Evolutionary conservation across 2,797 vertebrate species (phyloP), one percentile per base, ranked within the genome.

Genomic region (Coregonus suidteri): DNA sequence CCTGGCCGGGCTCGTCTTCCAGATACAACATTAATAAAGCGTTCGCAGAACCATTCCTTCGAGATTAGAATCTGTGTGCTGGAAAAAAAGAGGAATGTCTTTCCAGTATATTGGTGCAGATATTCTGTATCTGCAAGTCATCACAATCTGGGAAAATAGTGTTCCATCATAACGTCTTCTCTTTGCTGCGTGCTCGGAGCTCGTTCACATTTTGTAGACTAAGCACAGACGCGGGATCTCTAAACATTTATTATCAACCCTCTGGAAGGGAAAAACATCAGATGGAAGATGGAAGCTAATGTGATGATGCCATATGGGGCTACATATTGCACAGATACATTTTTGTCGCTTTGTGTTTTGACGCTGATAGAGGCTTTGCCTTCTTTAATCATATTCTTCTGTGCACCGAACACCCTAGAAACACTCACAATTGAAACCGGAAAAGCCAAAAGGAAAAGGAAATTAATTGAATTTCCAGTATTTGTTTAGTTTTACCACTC

Each of bases 41-140:
- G 70, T 87, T 81, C 51, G 51, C 79, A 66, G 15, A n/a, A 62
- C 72, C 67, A 76, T 83, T 62, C 47, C 79, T 76, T 62, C 62
- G 18, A 83, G 83, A 88, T 83, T 76, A 62, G 72, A 47, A 88
- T 84, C 82, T 82, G 72, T 78, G 62, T 18, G 15, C 65, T 18
- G 65, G 41, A 7, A 3, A 80, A 20, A 59, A 52, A 62, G 47
- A 69, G 80, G 53, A 82, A 82, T 67, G 68, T 69, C 75, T 77
- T 86, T 87, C 84, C 80, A 81, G 82, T 75, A 77, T 79, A 79
- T 74, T 1, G 34, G 75, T 83, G 68, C 80, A 73, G 31, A 51
- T 75, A 81, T 78, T 77, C 73, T 72, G 64, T 85, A 86, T 85
- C 81, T 81, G 75, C 77, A 82, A 83, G 77, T 85, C 78, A 85